Evolutionary conservation across 30 jellyfish, hydroid and myxozoan species (phyloP).

Genomic region (Aurelia coerulea): DNA sequence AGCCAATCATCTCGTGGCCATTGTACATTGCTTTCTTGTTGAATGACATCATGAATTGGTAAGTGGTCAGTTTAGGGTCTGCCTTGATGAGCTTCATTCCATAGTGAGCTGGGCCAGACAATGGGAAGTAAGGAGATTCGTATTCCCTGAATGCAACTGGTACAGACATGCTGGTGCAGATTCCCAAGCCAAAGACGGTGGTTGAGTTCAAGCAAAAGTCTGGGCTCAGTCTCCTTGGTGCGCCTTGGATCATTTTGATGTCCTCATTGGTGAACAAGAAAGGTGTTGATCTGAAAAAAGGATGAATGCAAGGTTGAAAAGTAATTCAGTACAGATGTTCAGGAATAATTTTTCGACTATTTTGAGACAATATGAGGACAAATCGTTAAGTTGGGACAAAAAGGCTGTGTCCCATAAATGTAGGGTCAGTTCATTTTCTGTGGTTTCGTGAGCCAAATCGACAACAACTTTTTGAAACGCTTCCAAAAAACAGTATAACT

Average conservation of each 20-base stretch:
- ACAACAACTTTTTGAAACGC: no score
- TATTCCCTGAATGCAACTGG: slow-evolving; percentile 98
- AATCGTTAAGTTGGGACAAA: no score
- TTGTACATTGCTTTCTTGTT: slow-evolving; percentile 57
- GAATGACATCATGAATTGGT: slow-evolving; percentile 73
- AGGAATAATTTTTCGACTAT: no score
- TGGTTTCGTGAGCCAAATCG: no score
- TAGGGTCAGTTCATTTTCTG: no score
- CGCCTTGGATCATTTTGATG: slow-evolving; percentile 77
- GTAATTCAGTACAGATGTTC: no score
- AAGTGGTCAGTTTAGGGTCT: slow-evolving; percentile 91
- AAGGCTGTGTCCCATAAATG: no score
- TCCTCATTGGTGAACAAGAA: slow-evolving; percentile 87
- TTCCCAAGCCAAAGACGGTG: slow-evolving; percentile 88
- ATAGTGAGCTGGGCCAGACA: slow-evolving; percentile 98
- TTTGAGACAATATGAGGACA: no score
- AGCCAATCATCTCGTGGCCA: slow-evolving; percentile 73
- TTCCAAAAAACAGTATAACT: no score
- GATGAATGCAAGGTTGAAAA: no score
- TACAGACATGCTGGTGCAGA: slow-evolving; percentile 95
- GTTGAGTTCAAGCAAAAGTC: slow-evolving; percentile 89
- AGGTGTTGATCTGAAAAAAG: slow-evolving; percentile 84
- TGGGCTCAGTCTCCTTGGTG: slow-evolving; percentile 85
- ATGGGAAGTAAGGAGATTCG: slow-evolving; percentile 99
- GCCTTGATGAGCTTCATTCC: slow-evolving; percentile 93